Evolutionary conservation across 2,888 invertebrate genomes (phyloP), one percentile per base, ranked within the genome.

Genomic region (Agonopterix arenella): DNA sequence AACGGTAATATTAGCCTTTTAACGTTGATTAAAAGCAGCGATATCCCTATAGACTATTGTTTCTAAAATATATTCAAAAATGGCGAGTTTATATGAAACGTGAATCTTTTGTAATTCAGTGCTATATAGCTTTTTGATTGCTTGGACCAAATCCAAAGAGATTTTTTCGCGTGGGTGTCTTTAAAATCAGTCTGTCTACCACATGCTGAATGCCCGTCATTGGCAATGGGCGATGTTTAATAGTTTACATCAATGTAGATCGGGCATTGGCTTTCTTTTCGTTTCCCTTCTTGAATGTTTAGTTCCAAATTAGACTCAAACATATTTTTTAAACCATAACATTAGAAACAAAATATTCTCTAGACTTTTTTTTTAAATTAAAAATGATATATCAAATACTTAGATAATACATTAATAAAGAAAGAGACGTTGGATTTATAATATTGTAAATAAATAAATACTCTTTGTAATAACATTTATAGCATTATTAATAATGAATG

Each of bases 81-180:
- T 28, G 5, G 5, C 28, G 28, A 28, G 28, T 28, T 28, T 28
- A 28, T 5, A 28, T 46, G 36, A 38, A 53, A 49, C 38, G 47
- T 36, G 42, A 44, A 41, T 2, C 42, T 46, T 43, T 50, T 45
- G 44, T 51, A 13, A 50, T 52, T 52, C 43, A 11, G 18, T 42
- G 47, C 13, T 42, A 8, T 46, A 52, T 52, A 45, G 52, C 45
- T 49, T 49, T 54, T 50, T 52, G 54, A 55, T 52, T 48, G 49
- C 45, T 55, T 55, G 54, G 54, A 55, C 45, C 11, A 2, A 11
- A n/a, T 50, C 54, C 54, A 55, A 49, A 9, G 28, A 47, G 5
- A 47, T 41, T 46, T 52, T 48, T 18, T 38, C n/a, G 47, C 52
- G 49, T 50, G 28, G 52, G 52, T 36, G 52, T 47, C 9, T 49